Evolutionary conservation across 37 sponge, comb jelly and placozoan genomes (phyloP).

Genomic region (Tethya wilhelma): DNA sequence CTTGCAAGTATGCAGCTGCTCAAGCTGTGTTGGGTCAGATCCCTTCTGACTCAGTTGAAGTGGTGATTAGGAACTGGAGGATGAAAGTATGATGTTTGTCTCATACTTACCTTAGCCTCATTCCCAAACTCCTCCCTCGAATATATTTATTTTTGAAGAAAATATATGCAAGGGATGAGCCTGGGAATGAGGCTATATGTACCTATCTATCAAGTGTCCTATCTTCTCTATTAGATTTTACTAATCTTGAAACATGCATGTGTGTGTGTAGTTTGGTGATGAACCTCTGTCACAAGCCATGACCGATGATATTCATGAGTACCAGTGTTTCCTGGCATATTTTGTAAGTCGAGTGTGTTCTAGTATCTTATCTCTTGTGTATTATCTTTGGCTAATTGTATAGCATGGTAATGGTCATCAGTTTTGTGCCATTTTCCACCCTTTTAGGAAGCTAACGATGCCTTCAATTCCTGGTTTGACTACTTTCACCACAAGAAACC

Average conservation of each 20-base stretch:
- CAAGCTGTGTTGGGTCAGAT: constrained; percentile 69
- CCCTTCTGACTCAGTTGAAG: constrained; percentile 66
- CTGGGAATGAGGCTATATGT: background rate
- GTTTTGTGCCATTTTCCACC: background rate
- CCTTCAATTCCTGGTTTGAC: constrained; percentile 78
- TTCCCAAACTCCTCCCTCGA: too few relatives aligned
- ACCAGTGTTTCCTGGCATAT: constrained; percentile 85
- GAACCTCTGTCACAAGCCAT: constrained; percentile 35
- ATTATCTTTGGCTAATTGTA: too few relatives aligned
- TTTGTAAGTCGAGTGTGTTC: constrained; percentile 48
- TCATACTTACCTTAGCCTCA: too few relatives aligned
- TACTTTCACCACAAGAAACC: constrained; percentile 76
- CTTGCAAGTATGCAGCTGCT: constrained; percentile 74
- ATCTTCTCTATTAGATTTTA: background rate
- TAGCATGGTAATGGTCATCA: too few relatives aligned
- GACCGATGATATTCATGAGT: constrained; percentile 77
- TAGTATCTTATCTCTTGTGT: too few relatives aligned
- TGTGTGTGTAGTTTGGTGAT: constrained; percentile 31
- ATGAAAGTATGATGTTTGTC: constrained; percentile 47
- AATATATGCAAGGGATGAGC: too few relatives aligned
- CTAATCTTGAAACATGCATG: background rate
- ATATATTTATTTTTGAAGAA: background rate
- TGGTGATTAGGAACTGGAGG: constrained; percentile 58
- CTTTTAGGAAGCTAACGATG: constrained; percentile 62
- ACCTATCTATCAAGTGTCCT: too few relatives aligned